These are phyloP conservation scores for Callinectes sapidus DNA, from an alignment of 2,888 invertebrate genomes.

Conservation along the genomic window DNA sequence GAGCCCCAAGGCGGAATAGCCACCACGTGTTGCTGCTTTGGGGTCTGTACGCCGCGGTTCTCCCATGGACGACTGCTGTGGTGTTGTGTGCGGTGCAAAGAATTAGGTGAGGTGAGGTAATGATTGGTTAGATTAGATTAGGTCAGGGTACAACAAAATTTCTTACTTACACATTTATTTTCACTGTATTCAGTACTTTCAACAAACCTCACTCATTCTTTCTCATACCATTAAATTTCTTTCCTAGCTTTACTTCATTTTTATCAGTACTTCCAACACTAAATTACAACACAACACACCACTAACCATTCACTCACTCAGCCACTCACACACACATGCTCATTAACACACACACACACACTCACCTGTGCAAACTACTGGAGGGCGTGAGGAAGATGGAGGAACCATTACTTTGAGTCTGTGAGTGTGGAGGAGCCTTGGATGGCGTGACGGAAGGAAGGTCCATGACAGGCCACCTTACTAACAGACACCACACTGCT, in stretches of 20 bases:
- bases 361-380: slow-evolving; percentile 42
- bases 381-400: slow-evolving; percentile 56
- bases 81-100: no score
- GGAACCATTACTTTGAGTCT: neutral
- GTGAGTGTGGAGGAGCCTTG: slow-evolving; percentile 27
- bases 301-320: neutral
- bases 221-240: neutral
- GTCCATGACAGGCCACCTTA: slow-evolving; percentile 27
- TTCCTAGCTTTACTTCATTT: no score
- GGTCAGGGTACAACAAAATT: no score
- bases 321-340: neutral
- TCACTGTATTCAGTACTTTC: no score
- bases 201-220: neutral
- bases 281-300: neutral
- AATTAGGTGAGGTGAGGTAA: neutral
- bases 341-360: no score
- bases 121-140: no score
- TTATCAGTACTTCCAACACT: neutral
- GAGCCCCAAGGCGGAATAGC: neutral
- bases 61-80: slow-evolving; percentile 38
- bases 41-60: slow-evolving; percentile 32
- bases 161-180: no score
- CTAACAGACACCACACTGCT: neutral
- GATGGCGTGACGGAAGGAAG: slow-evolving; percentile 42
- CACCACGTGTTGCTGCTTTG: slow-evolving; percentile 32